Conservation (phyloP, 2,113 vertebrate species). For the Perca flavescens region DNA sequence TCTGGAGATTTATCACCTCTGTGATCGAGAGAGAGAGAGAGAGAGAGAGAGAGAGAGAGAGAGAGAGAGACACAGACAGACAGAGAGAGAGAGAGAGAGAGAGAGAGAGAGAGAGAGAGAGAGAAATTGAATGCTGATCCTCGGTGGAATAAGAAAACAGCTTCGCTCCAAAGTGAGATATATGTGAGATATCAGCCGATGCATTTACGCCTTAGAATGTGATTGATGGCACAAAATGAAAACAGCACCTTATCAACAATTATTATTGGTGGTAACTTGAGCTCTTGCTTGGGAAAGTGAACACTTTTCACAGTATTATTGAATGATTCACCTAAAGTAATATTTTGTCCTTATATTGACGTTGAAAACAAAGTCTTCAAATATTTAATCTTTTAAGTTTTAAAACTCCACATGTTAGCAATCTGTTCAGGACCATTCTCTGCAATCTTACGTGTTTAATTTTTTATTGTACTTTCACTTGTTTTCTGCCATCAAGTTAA, state of each 20-base stretch:
- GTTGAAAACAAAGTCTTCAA: neutral
- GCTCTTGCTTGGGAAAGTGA: neutral
- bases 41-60: slow-evolving; percentile 45
- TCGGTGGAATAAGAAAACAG: slow-evolving; percentile 61
- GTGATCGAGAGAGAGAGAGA: slow-evolving; percentile 37
- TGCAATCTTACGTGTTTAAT: neutral
- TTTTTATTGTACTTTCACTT: neutral
- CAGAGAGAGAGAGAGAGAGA: slow-evolving; percentile 46
- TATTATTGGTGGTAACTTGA: slow-evolving; percentile 22
- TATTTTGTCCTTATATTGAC: neutral
- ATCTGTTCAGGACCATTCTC: neutral
- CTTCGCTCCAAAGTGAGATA: slow-evolving; percentile 55
- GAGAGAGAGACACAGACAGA: slow-evolving; percentile 10
- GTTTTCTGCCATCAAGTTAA: slow-evolving; percentile 6
- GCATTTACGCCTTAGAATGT: slow-evolving; percentile 31
- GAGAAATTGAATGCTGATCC: slow-evolving; percentile 64
- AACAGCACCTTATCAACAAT: slow-evolving; percentile 50
- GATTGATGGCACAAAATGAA: slow-evolving; percentile 59
- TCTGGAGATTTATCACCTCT: slow-evolving; percentile 70
- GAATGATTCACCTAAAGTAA: neutral
- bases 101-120: slow-evolving; percentile 24
- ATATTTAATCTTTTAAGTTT: neutral
- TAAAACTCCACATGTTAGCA: neutral
- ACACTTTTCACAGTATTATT: neutral
- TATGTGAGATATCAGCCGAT: slow-evolving; percentile 58